These are phyloP conservation scores for Ophion ellenae DNA, from an alignment of 2,888 invertebrate genomes.

Conservation along the genomic window DNA sequence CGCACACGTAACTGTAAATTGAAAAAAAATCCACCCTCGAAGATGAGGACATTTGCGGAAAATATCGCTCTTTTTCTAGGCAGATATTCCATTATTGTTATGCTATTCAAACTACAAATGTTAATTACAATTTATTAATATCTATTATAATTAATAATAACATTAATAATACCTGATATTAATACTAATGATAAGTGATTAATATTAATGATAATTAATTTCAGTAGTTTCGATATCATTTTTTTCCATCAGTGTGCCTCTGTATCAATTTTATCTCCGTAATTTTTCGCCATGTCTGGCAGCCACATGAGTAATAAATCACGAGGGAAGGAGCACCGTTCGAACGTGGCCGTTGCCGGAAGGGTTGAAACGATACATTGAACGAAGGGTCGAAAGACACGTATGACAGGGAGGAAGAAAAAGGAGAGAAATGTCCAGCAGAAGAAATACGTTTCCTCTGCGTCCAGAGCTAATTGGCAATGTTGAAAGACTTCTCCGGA, in stretches of 20 bases:
- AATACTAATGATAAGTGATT: too few relatives aligned
- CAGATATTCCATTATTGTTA: too few relatives aligned
- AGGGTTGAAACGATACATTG: background rate
- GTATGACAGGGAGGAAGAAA: conserved; percentile 8
- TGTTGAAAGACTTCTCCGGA: conserved; percentile 14
- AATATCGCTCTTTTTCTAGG: too few relatives aligned
- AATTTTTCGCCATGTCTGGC: background rate
- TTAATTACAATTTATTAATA: too few relatives aligned
- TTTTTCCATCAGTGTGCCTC: background rate
- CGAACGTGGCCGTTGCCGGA: background rate
- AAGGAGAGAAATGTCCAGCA: background rate
- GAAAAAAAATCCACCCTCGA: too few relatives aligned
- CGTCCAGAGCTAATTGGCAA: conserved; percentile 34
- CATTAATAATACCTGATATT: too few relatives aligned
- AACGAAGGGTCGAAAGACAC: background rate
- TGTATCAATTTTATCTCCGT: too few relatives aligned
- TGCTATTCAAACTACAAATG: too few relatives aligned
- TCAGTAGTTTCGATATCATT: background rate
- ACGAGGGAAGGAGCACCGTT: background rate
- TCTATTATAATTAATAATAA: too few relatives aligned
- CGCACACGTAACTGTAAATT: too few relatives aligned
- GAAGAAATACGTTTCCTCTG: conserved; percentile 14
- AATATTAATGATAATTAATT: background rate
- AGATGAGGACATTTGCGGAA: too few relatives aligned
- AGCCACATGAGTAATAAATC: background rate